Evolutionary conservation across 1,140 invertebrate genomes (phyloP).

Genomic region (Drosophila orosa): DNA sequence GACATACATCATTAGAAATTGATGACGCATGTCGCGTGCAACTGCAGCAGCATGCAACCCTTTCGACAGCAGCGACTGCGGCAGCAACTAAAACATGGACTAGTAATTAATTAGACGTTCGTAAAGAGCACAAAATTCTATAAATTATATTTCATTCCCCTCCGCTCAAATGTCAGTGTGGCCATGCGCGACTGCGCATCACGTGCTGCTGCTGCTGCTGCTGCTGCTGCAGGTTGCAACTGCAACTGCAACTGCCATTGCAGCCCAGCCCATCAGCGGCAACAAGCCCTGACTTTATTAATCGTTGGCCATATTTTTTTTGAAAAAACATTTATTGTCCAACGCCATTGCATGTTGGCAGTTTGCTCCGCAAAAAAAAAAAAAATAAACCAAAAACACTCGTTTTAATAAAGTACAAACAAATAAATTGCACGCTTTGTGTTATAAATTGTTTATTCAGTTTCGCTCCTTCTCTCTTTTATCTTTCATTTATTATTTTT

Average conservation of each 20-base stretch:
- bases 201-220: slow-evolving; percentile 41
- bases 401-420: slow-evolving; percentile 21
- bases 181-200: slow-evolving; percentile 67
- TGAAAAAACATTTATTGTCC: slow-evolving; percentile 25
- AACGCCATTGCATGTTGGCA: slow-evolving; percentile 35
- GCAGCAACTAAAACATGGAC: slow-evolving; percentile 53
- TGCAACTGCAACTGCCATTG: slow-evolving; percentile 16
- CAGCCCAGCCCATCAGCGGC: not conserved
- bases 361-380: slow-evolving; percentile 2
- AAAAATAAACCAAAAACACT: not conserved
- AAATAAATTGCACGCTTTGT: slow-evolving; percentile 45
- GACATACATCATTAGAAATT: slow-evolving; percentile 83
- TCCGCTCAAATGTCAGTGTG: slow-evolving; percentile 73
- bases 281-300: slow-evolving; percentile 34
- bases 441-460: slow-evolving; percentile 79
- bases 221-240: slow-evolving; percentile 25
- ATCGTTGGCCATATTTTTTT: slow-evolving; percentile 38
- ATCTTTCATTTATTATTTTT: slow-evolving; percentile 29
- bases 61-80: slow-evolving; percentile 13
- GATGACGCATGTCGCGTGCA: slow-evolving; percentile 82
- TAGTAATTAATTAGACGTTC: slow-evolving; percentile 79
- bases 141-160: slow-evolving; percentile 78
- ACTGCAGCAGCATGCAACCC: slow-evolving; percentile 55
- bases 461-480: slow-evolving; percentile 30
- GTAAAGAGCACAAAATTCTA: slow-evolving; percentile 82